These are phyloP conservation scores for Eupithecia abbreviata DNA, from an alignment of 2,888 invertebrate species.

Conservation along the genomic window DNA sequence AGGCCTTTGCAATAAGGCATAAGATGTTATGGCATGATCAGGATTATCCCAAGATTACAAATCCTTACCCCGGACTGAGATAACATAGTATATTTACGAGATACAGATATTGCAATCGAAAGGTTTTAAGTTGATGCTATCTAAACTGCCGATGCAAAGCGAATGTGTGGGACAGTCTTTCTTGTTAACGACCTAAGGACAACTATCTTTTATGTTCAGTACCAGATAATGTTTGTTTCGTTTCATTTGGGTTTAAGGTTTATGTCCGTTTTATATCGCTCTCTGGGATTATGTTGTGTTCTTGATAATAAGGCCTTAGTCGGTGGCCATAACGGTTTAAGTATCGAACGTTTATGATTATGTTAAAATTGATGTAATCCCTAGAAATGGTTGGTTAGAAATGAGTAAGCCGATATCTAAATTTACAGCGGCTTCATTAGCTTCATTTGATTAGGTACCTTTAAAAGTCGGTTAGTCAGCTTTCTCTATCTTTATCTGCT, in stretches of 20 bases:
- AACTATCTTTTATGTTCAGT: constrained; percentile 64
- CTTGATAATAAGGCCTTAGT: constrained; percentile 35
- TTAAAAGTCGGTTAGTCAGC: neutral
- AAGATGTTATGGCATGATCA: constrained; percentile 53
- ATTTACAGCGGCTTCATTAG: constrained; percentile 8
- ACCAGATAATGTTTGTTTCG: constrained; percentile 52
- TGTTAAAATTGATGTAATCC: constrained; percentile 28
- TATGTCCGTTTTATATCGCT: constrained; percentile 43
- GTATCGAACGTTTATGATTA: constrained; percentile 30
- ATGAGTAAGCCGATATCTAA: constrained; percentile 14
- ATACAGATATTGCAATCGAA: constrained; percentile 59
- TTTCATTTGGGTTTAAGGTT: constrained; percentile 46
- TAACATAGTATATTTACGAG: constrained; percentile 56
- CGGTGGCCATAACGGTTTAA: constrained; percentile 26
- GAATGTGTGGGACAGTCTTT: constrained; percentile 69
- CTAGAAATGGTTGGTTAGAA: constrained; percentile 8
- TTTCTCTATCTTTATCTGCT: neutral
- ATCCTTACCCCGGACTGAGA: constrained; percentile 60
- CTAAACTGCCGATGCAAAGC: constrained; percentile 65
- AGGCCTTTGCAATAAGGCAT: constrained; percentile 44
- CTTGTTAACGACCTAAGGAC: constrained; percentile 66
- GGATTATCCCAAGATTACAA: constrained; percentile 66
- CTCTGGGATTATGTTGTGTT: constrained; percentile 42
- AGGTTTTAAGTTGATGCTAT: constrained; percentile 66
- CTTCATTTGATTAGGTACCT: neutral